Base-by-base conservation (phyloP, 2,113 vertebrate genomes). In the Ceyx margarethae region DNA sequence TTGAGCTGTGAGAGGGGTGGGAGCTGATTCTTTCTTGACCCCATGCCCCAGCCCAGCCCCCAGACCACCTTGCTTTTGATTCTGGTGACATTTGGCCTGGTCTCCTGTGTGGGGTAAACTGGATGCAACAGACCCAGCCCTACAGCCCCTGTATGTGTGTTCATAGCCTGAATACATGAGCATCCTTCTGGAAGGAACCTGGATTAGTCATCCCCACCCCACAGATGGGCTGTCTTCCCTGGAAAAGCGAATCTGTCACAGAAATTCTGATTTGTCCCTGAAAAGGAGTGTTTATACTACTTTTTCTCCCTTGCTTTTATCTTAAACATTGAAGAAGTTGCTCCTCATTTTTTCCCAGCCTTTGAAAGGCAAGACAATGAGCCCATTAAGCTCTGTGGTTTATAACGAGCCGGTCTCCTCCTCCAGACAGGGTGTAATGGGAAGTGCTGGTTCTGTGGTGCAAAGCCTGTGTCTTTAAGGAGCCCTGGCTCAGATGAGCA, bases 141-240 rank as follows among this genome's bases (percentile, higher is more conserved):
- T 77, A 62, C 3, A 1, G 61, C 28, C 66, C 35, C 74, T 71
- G 31, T 25, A 48, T 64, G 51, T 76, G 60, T 77, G 67, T 87
- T 50, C 87, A 45, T 42, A 95, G 88, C 75, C 77, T 57, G 87
- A 91, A 81, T 35, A 42, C 71, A 76, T 68, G 81, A 92, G 84
- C 92, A 77, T 92, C 87, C 73, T 96, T 93, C 93, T 96, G 93
- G 92, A 97, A 96, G 85, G 78, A 95, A 92, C 89, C 91, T 90
- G 82, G 67, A 94, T 97, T 96, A 96, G 92, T 95, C 90, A 95
- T 95, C 85, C 33, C 74, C 82, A 82, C 85, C 78, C 92, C 90
- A 93, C 95, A 95, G 93, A 96, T 90, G 91, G 91, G 92, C 92
- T 90, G 50, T 65, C 81, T 89, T 92, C 89, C 73, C 82, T 73